Percentiles rank a stretch among this genome's conserved stretches.
phyloP scores from a whole-genome alignment of 2,113 vertebrate genomes.

The Gymnogyps californianus region DNA sequence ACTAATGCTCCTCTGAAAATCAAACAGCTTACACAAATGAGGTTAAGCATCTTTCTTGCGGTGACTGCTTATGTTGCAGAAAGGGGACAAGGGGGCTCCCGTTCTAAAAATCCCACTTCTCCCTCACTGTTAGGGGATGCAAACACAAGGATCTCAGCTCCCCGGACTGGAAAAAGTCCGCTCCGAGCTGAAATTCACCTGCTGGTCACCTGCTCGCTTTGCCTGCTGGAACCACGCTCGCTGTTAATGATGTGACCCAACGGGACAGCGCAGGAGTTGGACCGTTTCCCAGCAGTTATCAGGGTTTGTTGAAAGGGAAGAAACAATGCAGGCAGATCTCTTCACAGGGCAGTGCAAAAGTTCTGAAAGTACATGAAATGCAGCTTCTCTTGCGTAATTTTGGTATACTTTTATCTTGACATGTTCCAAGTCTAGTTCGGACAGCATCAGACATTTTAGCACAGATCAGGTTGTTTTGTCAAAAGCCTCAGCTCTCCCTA shows the following conservation, averaged over 20 bases:
- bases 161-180: neutral
- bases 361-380: neutral
- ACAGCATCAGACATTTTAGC: neutral
- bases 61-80: neutral
- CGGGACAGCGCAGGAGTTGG: neutral
- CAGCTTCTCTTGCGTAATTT: neutral
- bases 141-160: neutral
- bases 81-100: neutral
- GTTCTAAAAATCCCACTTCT: no score
- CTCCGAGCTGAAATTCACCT: no score
- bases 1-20: neutral
- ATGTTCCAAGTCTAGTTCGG: neutral
- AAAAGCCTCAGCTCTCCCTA: neutral
- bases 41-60: neutral
- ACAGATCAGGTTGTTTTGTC: neutral
- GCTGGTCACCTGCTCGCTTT: no score
- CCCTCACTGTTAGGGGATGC: neutral
- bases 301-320: neutral
- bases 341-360: fast-evolving
- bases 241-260: fast-evolving
- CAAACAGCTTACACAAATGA: neutral
- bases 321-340: neutral
- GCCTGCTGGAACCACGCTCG: neutral
- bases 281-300: neutral
- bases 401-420: neutral